Evolutionary conservation across 2,113 vertebrate species (phyloP).

Genomic region (Procavia capensis): DNA sequence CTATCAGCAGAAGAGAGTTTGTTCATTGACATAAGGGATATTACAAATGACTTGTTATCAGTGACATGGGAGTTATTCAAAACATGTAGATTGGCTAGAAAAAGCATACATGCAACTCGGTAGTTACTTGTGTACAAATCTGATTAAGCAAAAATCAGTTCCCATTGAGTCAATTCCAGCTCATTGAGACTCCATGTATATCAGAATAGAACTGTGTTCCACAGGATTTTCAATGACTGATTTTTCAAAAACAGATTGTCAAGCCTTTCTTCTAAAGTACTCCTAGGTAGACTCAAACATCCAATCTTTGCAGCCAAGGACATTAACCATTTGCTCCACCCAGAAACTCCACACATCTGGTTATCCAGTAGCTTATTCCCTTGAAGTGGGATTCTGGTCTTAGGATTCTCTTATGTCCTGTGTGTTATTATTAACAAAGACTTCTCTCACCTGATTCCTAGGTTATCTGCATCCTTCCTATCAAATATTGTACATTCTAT

Average conservation of each 20-base stretch:
- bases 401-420: not conserved
- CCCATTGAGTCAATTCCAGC: not conserved
- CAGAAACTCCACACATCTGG: not conserved
- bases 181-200: not conserved
- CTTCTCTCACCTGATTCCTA: not conserved
- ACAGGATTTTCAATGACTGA: not conserved
- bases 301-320: not conserved
- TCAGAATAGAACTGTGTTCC: not conserved
- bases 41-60: slow-evolving; percentile 15
- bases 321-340: not conserved
- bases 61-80: not conserved
- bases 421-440: not conserved
- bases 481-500: not conserved
- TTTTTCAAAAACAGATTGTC: not conserved
- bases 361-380: not conserved
- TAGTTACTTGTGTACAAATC: not conserved
- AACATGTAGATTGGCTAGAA: not conserved
- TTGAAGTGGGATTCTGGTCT: not conserved
- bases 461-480: not conserved
- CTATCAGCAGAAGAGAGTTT: not conserved
- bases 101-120: not conserved
- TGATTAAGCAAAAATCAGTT: not conserved
- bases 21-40: not conserved
- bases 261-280: not conserved
- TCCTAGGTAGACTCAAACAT: not conserved